Conservation (phyloP, 1,140 invertebrate species). For the Hermatobates lingyangjiaoensis region DNA sequence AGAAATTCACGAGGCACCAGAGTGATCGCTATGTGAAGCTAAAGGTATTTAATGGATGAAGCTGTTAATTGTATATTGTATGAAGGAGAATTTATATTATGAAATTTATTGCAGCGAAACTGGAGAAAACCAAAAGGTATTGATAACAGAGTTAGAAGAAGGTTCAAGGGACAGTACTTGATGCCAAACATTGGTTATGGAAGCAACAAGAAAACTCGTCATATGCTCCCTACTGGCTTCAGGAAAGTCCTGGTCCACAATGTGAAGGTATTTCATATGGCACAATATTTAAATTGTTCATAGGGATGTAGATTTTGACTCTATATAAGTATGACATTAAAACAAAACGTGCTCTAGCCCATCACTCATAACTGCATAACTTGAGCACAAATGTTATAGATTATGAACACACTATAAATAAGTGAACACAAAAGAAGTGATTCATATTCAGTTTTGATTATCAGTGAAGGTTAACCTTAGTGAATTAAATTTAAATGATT, state of each 20-base stretch:
- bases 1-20: constrained; percentile 92
- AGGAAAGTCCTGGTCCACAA: constrained; percentile 79
- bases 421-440: too few species aligned
- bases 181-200: constrained; percentile 99
- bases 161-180: constrained; percentile 95
- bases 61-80: background rate
- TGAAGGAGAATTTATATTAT: background rate
- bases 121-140: constrained; percentile 96
- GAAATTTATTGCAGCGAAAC: constrained; percentile 23
- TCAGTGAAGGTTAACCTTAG: too few species aligned
- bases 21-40: constrained; percentile 91
- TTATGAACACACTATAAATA: too few species aligned
- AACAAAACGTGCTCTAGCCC: too few species aligned
- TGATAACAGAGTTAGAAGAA: constrained; percentile 94
- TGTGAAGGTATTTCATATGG: constrained; percentile 56
- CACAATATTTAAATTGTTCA: too few species aligned
- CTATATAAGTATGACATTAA: too few species aligned
- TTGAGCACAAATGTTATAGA: too few species aligned
- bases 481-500: too few species aligned
- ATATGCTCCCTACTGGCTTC: constrained; percentile 95
- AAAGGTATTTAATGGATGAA: constrained; percentile 37
- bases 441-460: too few species aligned
- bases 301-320: background rate
- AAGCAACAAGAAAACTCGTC: constrained; percentile 78
- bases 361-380: too few species aligned